A percentile compares a stretch with the other conserved stretches of the same genome.
phyloP scores from a whole-genome alignment of 2,888 invertebrate species.

The Parascotia fuliginaria region DNA sequence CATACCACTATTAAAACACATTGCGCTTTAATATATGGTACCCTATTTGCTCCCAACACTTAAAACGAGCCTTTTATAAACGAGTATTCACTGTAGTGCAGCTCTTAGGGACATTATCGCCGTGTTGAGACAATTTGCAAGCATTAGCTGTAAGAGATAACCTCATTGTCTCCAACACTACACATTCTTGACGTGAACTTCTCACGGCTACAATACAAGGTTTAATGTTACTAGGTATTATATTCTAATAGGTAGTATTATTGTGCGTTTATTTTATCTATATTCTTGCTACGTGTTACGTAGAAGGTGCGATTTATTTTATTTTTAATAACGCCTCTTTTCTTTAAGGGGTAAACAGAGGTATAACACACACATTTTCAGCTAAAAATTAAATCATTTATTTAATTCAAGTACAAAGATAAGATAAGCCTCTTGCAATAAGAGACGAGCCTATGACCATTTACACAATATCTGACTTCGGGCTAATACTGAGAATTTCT shows the following conservation, averaged over 20 bases:
- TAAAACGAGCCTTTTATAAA: background rate
- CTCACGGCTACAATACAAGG: slow-evolving; percentile 2
- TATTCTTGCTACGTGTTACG: background rate
- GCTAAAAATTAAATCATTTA: no score
- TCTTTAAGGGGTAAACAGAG: no score
- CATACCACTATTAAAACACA: no score
- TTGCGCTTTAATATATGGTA: no score
- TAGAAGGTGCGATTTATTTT: background rate
- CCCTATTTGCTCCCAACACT: no score
- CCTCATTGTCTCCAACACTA: background rate
- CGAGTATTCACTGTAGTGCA: background rate
- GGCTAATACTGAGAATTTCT: no score
- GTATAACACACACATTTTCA: no score
- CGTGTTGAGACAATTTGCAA: background rate
- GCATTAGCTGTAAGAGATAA: background rate
- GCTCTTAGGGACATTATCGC: background rate
- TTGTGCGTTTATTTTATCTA: background rate
- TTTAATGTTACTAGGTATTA: slow-evolving; percentile 3
- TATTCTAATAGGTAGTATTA: slow-evolving; percentile 1
- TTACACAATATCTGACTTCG: no score
- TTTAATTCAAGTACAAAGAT: no score
- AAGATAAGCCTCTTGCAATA: no score
- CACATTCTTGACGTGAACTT: background rate
- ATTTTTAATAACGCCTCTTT: no score
- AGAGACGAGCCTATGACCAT: no score